These are phyloP conservation scores for Apodemia duryi DNA, from an alignment of 2,888 invertebrate genomes.

Conservation along the genomic window DNA sequence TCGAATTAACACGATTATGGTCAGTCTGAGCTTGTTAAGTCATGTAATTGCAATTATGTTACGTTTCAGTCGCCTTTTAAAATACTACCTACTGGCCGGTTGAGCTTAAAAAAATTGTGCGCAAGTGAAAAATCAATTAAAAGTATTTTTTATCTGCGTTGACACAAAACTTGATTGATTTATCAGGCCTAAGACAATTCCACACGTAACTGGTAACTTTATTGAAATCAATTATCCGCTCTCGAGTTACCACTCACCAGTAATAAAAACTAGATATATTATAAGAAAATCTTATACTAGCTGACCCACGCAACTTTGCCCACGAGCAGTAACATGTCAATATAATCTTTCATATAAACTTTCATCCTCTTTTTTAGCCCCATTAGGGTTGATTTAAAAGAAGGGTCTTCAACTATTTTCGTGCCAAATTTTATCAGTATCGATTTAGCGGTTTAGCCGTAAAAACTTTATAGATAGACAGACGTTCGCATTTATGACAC, in stretches of 20 bases:
- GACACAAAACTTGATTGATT: conserved; percentile 3
- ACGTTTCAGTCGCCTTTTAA: conserved; percentile 9
- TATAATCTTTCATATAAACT: too few relatives aligned
- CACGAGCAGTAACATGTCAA: too few relatives aligned
- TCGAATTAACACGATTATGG: conserved; percentile 19
- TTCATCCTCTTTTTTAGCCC: too few relatives aligned
- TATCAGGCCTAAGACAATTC: neutral
- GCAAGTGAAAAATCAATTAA: conserved; percentile 8
- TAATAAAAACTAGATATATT: too few relatives aligned
- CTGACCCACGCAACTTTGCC: too few relatives aligned
- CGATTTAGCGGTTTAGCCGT: too few relatives aligned
- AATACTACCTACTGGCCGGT: neutral
- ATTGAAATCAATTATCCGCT: conserved; percentile 1
- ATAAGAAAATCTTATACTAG: too few relatives aligned
- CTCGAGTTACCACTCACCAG: neutral
- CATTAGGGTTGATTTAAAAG: too few relatives aligned
- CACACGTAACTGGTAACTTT: neutral
- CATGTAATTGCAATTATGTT: conserved; percentile 18
- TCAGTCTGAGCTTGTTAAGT: conserved; percentile 19
- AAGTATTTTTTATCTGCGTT: neutral
- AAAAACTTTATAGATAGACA: too few relatives aligned
- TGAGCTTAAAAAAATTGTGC: conserved; percentile 1
- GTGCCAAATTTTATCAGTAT: too few relatives aligned
- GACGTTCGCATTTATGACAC: too few relatives aligned
- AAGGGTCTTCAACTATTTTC: too few relatives aligned